Conservation (phyloP, 2,113 vertebrate species). For the Lophochroa leadbeateri region DNA sequence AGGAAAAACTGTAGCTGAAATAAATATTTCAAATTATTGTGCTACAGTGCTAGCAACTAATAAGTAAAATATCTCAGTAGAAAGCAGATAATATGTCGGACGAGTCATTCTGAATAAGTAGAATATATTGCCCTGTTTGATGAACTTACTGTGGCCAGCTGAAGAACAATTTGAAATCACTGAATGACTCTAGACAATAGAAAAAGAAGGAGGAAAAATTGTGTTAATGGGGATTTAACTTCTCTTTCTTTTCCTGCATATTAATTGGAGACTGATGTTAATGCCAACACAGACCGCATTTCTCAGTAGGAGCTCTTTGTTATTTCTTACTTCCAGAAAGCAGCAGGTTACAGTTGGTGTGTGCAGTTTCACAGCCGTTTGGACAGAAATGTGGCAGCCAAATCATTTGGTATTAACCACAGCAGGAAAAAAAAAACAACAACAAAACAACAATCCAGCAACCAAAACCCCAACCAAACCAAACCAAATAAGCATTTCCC, state of each 20-base stretch:
- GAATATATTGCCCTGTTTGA: not conserved
- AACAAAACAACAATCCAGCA: too few relatives aligned
- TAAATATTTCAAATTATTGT: not conserved
- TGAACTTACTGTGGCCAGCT: not conserved
- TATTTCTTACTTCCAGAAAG: not conserved
- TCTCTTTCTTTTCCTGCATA: not conserved
- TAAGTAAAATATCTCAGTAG: not conserved
- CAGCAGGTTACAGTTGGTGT: not conserved
- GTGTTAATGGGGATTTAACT: not conserved
- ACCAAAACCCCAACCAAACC: not conserved
- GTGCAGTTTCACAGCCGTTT: not conserved
- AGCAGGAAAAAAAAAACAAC: not conserved
- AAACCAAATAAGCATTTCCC: not conserved
- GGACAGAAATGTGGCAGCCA: not conserved
- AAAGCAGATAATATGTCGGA: not conserved
- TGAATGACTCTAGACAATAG: not conserved
- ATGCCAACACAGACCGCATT: not conserved
- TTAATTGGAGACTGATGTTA: not conserved
- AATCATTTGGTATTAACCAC: not conserved
- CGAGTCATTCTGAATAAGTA: not conserved
- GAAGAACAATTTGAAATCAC: not conserved
- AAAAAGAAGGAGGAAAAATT: not conserved
- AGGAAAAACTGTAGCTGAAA: not conserved
- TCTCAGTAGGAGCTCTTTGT: not conserved
- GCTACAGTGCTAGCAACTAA: not conserved